These are phyloP conservation scores for Lasius platythorax DNA, from an alignment of 2,888 invertebrate species.

Conservation along the genomic window DNA sequence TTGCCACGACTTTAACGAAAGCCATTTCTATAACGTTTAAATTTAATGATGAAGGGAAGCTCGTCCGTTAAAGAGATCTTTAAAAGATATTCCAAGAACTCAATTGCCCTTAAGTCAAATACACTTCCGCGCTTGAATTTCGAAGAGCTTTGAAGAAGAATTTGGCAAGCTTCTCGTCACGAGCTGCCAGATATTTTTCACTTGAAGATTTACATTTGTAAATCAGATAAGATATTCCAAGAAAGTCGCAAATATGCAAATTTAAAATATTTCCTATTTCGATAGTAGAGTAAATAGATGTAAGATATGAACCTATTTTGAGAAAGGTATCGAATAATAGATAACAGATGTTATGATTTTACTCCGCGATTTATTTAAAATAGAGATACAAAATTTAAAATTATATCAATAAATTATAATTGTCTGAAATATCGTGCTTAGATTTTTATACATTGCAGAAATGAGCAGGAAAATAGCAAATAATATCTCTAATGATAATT, in stretches of 20 bases:
- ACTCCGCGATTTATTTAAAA: neutral
- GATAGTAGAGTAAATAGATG: neutral
- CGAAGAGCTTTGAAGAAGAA: neutral
- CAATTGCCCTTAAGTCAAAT: constrained; percentile 14
- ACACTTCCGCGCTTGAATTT: neutral
- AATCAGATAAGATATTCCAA: neutral
- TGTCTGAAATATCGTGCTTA: neutral
- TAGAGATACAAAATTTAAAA: neutral
- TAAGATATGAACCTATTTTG: neutral
- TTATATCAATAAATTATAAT: neutral
- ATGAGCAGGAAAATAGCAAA: neutral
- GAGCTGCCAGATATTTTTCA: neutral
- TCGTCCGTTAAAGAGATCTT: neutral
- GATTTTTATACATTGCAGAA: neutral
- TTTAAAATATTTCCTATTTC: neutral
- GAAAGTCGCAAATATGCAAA: neutral
- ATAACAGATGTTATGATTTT: neutral
- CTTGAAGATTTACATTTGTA: neutral
- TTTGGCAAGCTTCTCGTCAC: neutral
- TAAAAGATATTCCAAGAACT: constrained; percentile 32
- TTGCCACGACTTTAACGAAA: constrained; percentile 12
- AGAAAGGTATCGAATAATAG: neutral
- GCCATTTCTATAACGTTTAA: constrained; percentile 33
- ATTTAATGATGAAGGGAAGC: constrained; percentile 28
- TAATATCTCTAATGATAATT: neutral